Evolutionary conservation across 2,113 vertebrate genomes (phyloP), one percentile per base, ranked within the genome.

Genomic region (Bostrychus sinensis): DNA sequence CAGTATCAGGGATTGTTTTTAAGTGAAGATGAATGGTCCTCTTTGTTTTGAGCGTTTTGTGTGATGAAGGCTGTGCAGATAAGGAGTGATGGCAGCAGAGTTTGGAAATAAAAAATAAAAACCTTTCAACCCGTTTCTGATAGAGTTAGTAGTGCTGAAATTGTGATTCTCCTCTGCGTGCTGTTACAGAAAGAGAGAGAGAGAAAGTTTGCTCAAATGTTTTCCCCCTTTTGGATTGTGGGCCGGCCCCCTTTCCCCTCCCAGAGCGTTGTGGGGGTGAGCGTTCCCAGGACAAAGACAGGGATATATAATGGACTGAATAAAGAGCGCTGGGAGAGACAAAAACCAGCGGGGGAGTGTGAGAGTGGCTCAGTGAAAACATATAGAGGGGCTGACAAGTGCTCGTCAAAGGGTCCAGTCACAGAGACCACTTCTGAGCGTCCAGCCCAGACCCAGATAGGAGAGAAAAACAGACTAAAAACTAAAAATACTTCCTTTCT

Each of bases 251-350:
- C 75, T 79, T 74, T n/a, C 72, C 74, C 64, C 50, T 84, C 81
- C 80, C 82, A 25, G 16, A 74, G 66, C 20, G 60, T 68, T 64
- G 84, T 74, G 83, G 84, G 89, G 88, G 81, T 77, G 85, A 82
- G 70, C 75, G 80, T 89, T 88, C 84, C 89, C 80, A 78, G 88
- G 89, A 92, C 89, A 92, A 92, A 92, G 87, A 83, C 82, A 86
- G 81, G 83, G 84, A 90, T 87, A 86, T 87, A 87, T 86, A 90
- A 90, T 86, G 81, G 82, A 77, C 82, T 70, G 77, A 78, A 85
- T 77, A 82, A 78, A 73, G 75, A 73, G 75, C 70, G 81, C 80
- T 61, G 68, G 63, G 66, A 72, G 77, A 77, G 81, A 89, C 77
- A 85, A 79, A 84, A 85, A 84, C 80, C 77, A 82, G 83, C 48